Evolutionary conservation across 2,888 invertebrate genomes (phyloP).

Genomic region (Tenodera sinensis): DNA sequence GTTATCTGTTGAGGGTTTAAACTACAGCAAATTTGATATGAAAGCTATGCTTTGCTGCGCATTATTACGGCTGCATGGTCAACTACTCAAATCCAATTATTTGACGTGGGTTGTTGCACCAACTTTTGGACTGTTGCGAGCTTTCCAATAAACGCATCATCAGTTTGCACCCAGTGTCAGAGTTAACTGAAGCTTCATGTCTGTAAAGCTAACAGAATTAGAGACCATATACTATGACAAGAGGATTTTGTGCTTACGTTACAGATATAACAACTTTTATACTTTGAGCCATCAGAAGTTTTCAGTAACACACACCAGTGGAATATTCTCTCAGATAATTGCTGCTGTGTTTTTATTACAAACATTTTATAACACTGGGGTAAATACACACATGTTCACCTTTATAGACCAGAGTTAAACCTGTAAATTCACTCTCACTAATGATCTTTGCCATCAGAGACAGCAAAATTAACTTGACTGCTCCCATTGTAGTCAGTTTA

Average conservation of each 20-base stretch:
- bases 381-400: no score
- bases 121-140: neutral
- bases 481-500: no score
- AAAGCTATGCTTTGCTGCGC: neutral
- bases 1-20: neutral
- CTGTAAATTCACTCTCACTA: no score
- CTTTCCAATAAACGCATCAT: neutral
- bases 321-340: no score
- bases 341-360: no score
- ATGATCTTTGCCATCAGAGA: no score
- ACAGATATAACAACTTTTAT: neutral
- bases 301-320: no score
- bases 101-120: neutral
- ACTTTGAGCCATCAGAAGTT: neutral
- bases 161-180: neutral
- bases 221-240: neutral
- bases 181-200: neutral
- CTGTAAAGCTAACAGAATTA: neutral
- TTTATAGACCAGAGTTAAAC: no score
- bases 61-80: neutral
- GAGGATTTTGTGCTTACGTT: neutral
- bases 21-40: neutral
- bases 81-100: neutral
- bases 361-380: no score
- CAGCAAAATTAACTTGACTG: no score